These are phyloP conservation scores for Leptosomus discolor DNA, from an alignment of 2,113 vertebrate genomes.

Conservation along the genomic window DNA sequence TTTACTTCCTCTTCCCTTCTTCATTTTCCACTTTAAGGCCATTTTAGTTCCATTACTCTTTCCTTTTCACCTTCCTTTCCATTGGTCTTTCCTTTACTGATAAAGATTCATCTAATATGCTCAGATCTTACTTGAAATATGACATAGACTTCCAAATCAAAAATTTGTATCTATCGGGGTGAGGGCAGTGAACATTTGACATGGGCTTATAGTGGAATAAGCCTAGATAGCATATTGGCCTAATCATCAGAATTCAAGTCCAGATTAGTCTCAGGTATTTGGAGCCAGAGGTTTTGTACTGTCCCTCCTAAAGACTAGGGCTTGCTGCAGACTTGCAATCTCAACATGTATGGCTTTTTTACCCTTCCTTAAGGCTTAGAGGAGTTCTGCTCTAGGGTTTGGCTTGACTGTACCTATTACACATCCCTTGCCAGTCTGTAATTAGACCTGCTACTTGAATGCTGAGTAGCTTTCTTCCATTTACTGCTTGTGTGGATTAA, in stretches of 20 bases:
- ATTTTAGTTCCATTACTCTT: background rate
- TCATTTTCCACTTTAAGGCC: background rate
- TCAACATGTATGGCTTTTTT: background rate
- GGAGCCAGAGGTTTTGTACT: background rate
- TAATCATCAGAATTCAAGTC: background rate
- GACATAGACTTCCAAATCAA: background rate
- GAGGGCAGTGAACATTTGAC: background rate
- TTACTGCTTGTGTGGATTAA: conserved; percentile 8
- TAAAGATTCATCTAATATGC: background rate
- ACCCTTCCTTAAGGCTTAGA: background rate
- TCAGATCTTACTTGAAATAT: background rate
- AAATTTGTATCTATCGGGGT: accelerated
- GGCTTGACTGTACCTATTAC: background rate
- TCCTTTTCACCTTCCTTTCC: background rate
- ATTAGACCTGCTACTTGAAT: background rate
- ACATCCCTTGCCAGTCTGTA: background rate
- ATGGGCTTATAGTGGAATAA: background rate
- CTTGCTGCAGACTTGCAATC: background rate
- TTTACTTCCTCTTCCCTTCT: background rate
- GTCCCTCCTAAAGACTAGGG: background rate
- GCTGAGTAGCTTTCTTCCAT: conserved; percentile 30
- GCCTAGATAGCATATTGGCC: background rate
- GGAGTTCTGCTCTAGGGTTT: background rate
- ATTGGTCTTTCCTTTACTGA: background rate
- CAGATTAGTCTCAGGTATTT: background rate